These are phyloP conservation scores for Suillia variegata DNA, from an alignment of 2,888 invertebrate genomes.

Conservation along the genomic window DNA sequence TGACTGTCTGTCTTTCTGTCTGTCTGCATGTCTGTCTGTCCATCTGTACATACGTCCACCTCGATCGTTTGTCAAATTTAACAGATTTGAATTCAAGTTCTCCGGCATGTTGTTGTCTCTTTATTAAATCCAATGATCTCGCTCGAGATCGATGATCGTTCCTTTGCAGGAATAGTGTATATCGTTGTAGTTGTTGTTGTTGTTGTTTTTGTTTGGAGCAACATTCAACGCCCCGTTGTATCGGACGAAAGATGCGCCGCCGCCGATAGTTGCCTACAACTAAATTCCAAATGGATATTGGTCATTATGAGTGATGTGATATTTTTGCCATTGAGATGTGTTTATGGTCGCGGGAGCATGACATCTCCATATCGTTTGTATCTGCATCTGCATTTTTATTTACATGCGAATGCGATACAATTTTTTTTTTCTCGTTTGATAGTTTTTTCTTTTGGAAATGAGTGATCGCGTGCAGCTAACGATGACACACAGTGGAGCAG, in stretches of 20 bases:
- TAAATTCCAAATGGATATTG: slow-evolving; percentile 37
- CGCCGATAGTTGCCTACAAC: slow-evolving; percentile 41
- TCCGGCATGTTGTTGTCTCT: slow-evolving; percentile 1
- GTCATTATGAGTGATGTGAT: slow-evolving; percentile 55
- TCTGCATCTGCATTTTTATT: slow-evolving; percentile 40
- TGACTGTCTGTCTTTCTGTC: too few species aligned
- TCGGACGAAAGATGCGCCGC: slow-evolving; percentile 28
- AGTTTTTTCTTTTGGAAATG: slow-evolving; percentile 49
- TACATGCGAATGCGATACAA: slow-evolving; percentile 22
- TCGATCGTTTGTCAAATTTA: slow-evolving; percentile 44
- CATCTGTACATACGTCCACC: too few species aligned
- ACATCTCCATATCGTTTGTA: slow-evolving; percentile 37
- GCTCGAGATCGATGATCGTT: not conserved
- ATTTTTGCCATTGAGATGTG: slow-evolving; percentile 51
- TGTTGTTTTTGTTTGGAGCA: slow-evolving; percentile 53
- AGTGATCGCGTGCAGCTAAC: slow-evolving; percentile 47
- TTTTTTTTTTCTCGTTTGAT: slow-evolving; percentile 30
- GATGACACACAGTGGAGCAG: slow-evolving; percentile 11
- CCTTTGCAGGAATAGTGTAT: not conserved
- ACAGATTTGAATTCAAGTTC: slow-evolving; percentile 39
- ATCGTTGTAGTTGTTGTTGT: slow-evolving; percentile 32
- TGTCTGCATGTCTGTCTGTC: too few species aligned
- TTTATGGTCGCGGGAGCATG: slow-evolving; percentile 51
- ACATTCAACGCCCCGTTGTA: slow-evolving; percentile 45
- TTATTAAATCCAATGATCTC: not conserved